phyloP scores from a whole-genome alignment of 2,797 vertebrate genomes.

The Tenualosa thibaudeaui region DNA sequence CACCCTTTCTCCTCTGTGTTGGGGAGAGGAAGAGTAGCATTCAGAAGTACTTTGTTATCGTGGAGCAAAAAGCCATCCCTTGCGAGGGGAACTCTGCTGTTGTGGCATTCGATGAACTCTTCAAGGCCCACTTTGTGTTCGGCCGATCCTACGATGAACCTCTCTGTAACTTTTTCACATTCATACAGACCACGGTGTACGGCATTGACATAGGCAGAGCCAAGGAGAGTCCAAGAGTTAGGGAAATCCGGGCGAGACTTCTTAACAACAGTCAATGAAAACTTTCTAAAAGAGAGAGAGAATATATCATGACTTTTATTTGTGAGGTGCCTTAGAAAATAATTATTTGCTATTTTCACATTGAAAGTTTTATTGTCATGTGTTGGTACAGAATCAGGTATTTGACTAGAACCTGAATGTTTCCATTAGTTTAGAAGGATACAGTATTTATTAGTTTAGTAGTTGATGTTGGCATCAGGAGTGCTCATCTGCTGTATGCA shows the following conservation, averaged over 20 bases:
- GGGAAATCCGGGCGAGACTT: not conserved
- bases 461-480: not conserved
- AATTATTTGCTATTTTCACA: not conserved
- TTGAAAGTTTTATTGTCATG: not conserved
- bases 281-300: no score
- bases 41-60: slow-evolving; percentile 39
- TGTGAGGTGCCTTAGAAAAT: not conserved
- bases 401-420: no score
- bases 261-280: not conserved
- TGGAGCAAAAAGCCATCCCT: slow-evolving; percentile 47
- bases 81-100: slow-evolving; percentile 12
- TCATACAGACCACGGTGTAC: slow-evolving; percentile 10
- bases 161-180: not conserved
- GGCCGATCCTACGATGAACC: not conserved
- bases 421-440: no score
- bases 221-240: not conserved
- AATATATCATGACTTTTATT: not conserved
- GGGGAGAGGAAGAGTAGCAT: slow-evolving; percentile 41
- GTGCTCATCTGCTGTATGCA: not conserved
- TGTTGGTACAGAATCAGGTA: no score
- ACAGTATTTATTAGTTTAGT: not conserved
- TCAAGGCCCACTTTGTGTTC: slow-evolving; percentile 3
- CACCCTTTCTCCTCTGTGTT: slow-evolving; percentile 42
- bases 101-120: not conserved
- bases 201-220: not conserved